Percentiles rank a stretch among this genome's conserved stretches.
Evolutionary conservation across 2,113 vertebrate genomes (phyloP).

Genomic region (Limanda limanda): DNA sequence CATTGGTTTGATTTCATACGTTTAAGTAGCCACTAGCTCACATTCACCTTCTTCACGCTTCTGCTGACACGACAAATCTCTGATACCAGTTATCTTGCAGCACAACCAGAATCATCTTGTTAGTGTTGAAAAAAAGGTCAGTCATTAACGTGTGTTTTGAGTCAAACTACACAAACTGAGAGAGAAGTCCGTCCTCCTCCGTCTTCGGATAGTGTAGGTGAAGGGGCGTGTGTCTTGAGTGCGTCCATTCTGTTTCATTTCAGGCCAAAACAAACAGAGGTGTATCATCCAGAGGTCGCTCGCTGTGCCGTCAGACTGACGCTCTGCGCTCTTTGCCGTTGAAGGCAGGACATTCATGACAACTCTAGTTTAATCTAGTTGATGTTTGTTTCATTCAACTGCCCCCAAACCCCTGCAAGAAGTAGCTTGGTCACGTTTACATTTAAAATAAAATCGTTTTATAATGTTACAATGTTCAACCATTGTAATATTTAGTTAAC

Average conservation of each 20-base stretch:
- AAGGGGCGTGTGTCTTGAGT: neutral
- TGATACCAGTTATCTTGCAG: slow-evolving; percentile 56
- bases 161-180: slow-evolving; percentile 12
- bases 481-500: too few species aligned
- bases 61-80: slow-evolving; percentile 20
- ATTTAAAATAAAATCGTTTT: too few species aligned
- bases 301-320: neutral
- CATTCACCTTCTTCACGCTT: neutral
- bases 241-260: slow-evolving; percentile 14
- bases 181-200: neutral
- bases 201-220: neutral
- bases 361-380: slow-evolving; percentile 48
- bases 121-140: slow-evolving; percentile 42
- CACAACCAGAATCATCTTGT: slow-evolving; percentile 50
- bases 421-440: neutral
- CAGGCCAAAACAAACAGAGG: slow-evolving; percentile 42
- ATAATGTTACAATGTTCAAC: too few species aligned
- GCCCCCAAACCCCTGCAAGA: neutral
- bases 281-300: neutral
- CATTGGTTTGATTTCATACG: neutral
- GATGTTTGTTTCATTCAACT: slow-evolving; percentile 8
- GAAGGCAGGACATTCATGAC: slow-evolving; percentile 2
- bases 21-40: neutral
- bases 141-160: slow-evolving; percentile 64
- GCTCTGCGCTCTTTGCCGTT: neutral